Base-by-base conservation (phyloP, 2,797 vertebrate genomes). In the Pagetopsis macropterus region DNA sequence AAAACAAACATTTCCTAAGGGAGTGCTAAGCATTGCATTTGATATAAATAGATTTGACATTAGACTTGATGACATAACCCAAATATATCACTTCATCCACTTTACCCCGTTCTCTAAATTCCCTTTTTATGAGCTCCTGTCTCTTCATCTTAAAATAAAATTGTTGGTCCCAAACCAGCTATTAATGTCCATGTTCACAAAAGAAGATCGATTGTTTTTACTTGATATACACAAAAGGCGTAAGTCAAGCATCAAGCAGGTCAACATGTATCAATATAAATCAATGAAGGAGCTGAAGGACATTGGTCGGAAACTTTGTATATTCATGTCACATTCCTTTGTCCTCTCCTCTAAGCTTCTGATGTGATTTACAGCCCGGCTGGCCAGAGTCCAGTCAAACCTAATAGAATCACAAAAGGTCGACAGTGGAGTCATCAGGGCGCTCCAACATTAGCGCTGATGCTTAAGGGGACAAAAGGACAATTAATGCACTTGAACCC, bases 341-440 rank as follows among this genome's bases (percentile, higher is more conserved):
- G 69, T 78, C 65, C 63, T 75, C 52, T 80, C 72, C 70, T 75
- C 40, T 45, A 31, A 78, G 54, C 75, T 56, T 61, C 40, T 76
- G 84, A 91, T 90, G 72, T 88, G 87, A 89, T 90, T 91, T 84
- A 87, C 69, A 31, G 70, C 50, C 51, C 60, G 68, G 84, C 79
- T 86, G 81, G 78, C 60, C 46, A 21, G 21, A 69, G 72, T 88
- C 85, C 82, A 88, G 73, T 80, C 82, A 79, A 67, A 84, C 31
- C 55, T 76, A 87, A 86, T 81, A 69, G 4, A 85, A 85, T 86
- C 74, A 75, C 68, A 46, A 75, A 82, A 86, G 72, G 84, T 84
- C 55, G 56, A 70, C 31, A 8, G 37, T 56, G 51, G 75, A 73
- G 80, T 75, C 72, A 21, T 72, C 21, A 19, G 72, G 48, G 56